A percentile compares a stretch with the other conserved stretches of the same genome.
Evolutionary conservation across 2,888 invertebrate species (phyloP).

Genomic region (Zaprionus bogoriensis): DNA sequence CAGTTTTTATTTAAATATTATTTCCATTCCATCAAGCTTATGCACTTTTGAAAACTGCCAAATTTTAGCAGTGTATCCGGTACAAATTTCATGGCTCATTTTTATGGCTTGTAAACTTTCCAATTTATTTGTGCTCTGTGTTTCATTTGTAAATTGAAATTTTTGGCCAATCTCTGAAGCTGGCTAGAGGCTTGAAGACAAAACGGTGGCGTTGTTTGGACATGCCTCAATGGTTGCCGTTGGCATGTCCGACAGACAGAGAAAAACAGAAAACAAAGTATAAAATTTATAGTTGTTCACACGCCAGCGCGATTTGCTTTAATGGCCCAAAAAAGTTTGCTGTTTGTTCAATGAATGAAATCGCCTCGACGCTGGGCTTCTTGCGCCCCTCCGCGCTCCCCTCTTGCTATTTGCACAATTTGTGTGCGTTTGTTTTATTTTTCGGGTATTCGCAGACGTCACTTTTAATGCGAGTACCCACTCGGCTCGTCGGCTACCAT

Average conservation of each 20-base stretch:
- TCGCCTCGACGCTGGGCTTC: slow-evolving; percentile 18
- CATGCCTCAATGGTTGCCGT: slow-evolving; percentile 24
- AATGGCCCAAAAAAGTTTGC: slow-evolving; percentile 9
- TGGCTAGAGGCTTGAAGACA: slow-evolving; percentile 32
- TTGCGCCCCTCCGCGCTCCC: neutral
- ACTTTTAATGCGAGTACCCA: slow-evolving; percentile 50
- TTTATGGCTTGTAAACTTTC: slow-evolving; percentile 33
- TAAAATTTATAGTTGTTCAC: slow-evolving; percentile 44
- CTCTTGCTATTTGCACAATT: slow-evolving; percentile 35
- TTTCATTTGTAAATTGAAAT: slow-evolving; percentile 21
- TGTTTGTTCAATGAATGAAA: slow-evolving; percentile 54
- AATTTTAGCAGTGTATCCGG: neutral
- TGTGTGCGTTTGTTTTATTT: slow-evolving; percentile 8
- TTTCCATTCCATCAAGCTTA: too few species aligned
- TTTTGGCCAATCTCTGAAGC: slow-evolving; percentile 17
- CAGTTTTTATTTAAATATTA: neutral
- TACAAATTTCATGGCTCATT: neutral
- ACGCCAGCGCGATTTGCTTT: slow-evolving; percentile 46
- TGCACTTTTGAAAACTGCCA: neutral
- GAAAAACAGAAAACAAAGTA: slow-evolving; percentile 2
- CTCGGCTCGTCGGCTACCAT: slow-evolving; percentile 33
- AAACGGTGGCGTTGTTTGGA: slow-evolving; percentile 60
- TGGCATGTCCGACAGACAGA: slow-evolving; percentile 13
- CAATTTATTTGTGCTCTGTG: slow-evolving; percentile 30
- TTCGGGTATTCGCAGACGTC: slow-evolving; percentile 46